These are phyloP conservation scores for Allolobophora icterica DNA, from an alignment of 2,888 invertebrate species.

Conservation along the genomic window DNA sequence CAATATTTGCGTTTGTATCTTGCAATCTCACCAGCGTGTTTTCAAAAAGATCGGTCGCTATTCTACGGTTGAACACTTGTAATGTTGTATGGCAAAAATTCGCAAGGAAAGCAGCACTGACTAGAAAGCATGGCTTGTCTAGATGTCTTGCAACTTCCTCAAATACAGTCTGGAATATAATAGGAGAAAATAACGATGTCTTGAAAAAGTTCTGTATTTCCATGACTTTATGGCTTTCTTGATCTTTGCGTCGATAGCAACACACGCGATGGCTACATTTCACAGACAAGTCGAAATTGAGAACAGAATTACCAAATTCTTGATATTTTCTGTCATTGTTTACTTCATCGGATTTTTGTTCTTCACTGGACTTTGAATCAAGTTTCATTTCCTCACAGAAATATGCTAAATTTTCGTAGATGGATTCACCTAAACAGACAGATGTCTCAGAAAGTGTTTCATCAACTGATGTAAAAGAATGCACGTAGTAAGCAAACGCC, in stretches of 20 bases:
- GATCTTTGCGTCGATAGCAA: background rate
- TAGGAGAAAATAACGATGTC: background rate
- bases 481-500: background rate
- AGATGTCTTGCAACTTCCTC: background rate
- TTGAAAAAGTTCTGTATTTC: background rate
- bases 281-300: background rate
- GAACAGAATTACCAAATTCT: too few relatives aligned
- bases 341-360: background rate
- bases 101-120: slow-evolving; percentile 1
- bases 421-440: background rate
- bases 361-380: background rate
- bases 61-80: background rate
- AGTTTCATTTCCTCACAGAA: background rate
- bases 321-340: background rate
- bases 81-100: background rate
- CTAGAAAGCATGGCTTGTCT: background rate
- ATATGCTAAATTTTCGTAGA: background rate
- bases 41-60: background rate
- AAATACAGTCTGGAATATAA: background rate
- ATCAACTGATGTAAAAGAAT: background rate
- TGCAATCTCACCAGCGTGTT: background rate
- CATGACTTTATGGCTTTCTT: background rate
- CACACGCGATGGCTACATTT: background rate
- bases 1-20: background rate
- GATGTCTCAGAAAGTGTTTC: background rate